phyloP scores from a whole-genome alignment of 2,888 invertebrate genomes.

The Nemoura dubitans region DNA sequence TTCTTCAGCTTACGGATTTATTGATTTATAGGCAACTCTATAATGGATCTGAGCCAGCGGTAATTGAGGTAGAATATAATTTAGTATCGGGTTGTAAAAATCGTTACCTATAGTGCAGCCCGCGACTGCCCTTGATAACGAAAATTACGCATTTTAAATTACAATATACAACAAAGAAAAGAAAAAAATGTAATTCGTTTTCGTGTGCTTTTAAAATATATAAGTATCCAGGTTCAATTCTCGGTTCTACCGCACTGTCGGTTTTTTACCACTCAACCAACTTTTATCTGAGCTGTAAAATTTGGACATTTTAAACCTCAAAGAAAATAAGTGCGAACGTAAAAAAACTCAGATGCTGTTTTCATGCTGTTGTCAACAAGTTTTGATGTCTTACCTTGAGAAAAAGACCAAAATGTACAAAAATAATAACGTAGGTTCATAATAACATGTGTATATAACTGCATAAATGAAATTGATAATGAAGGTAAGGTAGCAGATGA shows the following conservation, averaged over 20 bases:
- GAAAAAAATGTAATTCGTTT: background rate
- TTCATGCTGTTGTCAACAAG: no score
- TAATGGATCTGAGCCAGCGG: slow-evolving; percentile 14
- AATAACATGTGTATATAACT: background rate
- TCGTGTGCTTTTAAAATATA: background rate
- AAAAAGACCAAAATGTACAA: no score
- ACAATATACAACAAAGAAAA: slow-evolving; percentile 9
- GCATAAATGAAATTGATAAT: background rate
- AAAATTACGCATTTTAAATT: slow-evolving; percentile 26
- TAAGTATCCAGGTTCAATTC: background rate
- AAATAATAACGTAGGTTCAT: background rate
- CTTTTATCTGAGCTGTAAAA: background rate
- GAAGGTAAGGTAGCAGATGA: background rate
- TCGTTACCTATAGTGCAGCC: background rate
- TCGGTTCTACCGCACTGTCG: background rate
- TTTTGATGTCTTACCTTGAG: no score
- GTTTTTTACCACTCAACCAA: no score
- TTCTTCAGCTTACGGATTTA: slow-evolving; percentile 22
- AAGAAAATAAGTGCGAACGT: background rate
- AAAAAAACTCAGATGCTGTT: background rate
- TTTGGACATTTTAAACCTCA: background rate
- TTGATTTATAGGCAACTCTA: slow-evolving; percentile 28
- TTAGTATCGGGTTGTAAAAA: background rate
- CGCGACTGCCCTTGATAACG: slow-evolving; percentile 22
- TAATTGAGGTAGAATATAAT: slow-evolving; percentile 21